Evolutionary conservation across 2,888 invertebrate genomes (phyloP), one percentile per base, ranked within the genome.

Genomic region (Pseudanteris insignis): DNA sequence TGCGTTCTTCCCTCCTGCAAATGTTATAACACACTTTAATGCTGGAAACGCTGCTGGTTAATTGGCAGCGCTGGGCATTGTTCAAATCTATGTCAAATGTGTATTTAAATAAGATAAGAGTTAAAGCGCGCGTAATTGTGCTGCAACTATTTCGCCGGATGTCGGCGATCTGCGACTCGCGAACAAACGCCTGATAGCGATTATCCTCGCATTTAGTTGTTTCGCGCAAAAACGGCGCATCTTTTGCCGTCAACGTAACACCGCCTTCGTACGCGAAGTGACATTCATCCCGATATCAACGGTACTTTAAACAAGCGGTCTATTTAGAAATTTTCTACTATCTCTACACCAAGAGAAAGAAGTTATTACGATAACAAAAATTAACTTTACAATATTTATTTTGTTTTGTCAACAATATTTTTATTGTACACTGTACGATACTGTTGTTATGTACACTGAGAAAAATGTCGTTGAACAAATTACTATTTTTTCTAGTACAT

Each of bases 1-100:
- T 15, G 48, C 15, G 47, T 57, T 53, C 43, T 59, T 54, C 47
- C 36, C 40, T 51, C 64, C 64, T 64, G 60, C 36, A 64, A 64
- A 55, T 38, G 34, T 51, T 61, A 61, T 54, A 44, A 55, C 43
- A 61, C 50, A 28, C 40, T 61, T 61, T 55, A 61, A 50, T 30
- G 50, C 21, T 38, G 21, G 48, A 53, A 58, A 13, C 21, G 40
- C 38, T 40, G 33, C n/a, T 59, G 36, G 41, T 9, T 59, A 59
- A 59, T 59, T 51, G 59, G 36, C 41, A 59, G 41, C 29, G 53
- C 36, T 24, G 40, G 32, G 47, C 24, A 60, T 60, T 60, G 60
- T 60, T 60, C 32, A 32, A 33, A 53, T 60, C 53, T 38, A 53
- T 53, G 60, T 48, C 59, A 53, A 59, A 59, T 53, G 21, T 44